A percentile compares a stretch with the other conserved stretches of the same genome.
phyloP scores from a whole-genome alignment of 2,797 vertebrate species.

The Carapus acus region DNA sequence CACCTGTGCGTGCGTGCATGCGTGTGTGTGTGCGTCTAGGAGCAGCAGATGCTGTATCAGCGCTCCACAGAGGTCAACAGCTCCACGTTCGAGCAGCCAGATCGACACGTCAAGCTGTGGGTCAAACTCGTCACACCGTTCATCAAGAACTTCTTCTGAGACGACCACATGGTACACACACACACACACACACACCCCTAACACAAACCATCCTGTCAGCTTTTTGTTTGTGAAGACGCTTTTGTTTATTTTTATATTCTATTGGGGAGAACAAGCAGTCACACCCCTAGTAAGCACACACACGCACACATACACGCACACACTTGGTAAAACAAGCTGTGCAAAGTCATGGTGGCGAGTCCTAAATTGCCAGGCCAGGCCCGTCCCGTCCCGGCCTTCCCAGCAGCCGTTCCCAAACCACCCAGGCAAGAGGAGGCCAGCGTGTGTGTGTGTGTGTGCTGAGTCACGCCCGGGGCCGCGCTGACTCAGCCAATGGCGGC shows the following conservation, averaged over 20 bases:
- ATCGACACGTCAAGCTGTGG: constrained; percentile 89
- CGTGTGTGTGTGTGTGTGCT: constrained; percentile 38
- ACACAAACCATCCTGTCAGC: no score
- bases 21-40: constrained; percentile 64
- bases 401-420: constrained; percentile 50
- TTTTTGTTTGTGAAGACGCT: no score
- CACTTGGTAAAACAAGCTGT: constrained; percentile 45
- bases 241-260: no score
- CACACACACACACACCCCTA: constrained; percentile 12
- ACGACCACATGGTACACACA: constrained; percentile 32
- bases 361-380: constrained; percentile 45
- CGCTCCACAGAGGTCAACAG: constrained; percentile 78
- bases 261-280: constrained; percentile 32
- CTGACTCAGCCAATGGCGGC: constrained; percentile 52
- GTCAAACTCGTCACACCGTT: constrained; percentile 92
- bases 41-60: constrained; percentile 85
- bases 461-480: constrained; percentile 37
- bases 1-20: constrained; percentile 36
- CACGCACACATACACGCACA: constrained; percentile 14
- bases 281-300: constrained; percentile 15
- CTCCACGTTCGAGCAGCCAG: constrained; percentile 84
- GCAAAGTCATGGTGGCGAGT: constrained; percentile 65
- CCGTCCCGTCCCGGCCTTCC: constrained; percentile 53
- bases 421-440: constrained; percentile 34
- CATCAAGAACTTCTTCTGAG: constrained; percentile 98